Conservation (phyloP, 1,140 invertebrate genomes). For the Drosophila parvula region DNA sequence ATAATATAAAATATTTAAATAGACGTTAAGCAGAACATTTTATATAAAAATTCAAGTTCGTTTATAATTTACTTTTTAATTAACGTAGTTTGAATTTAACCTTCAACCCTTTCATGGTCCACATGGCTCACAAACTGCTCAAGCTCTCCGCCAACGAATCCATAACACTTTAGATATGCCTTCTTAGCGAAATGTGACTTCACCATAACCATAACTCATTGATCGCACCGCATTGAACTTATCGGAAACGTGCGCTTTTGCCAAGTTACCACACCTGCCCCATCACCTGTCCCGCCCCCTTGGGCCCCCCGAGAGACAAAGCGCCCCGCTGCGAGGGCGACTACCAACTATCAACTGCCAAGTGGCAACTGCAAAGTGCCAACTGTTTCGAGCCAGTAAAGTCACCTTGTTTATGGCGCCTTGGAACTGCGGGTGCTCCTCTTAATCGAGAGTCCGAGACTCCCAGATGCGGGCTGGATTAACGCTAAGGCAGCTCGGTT, state of each 20-base stretch:
- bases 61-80: too few relatives aligned
- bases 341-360: slow-evolving; percentile 25
- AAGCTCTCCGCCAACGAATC: slow-evolving; percentile 5
- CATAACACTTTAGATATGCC: slow-evolving; percentile 45
- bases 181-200: slow-evolving; percentile 34
- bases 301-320: not conserved
- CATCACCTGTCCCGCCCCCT: slow-evolving; percentile 32
- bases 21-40: not conserved
- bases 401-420: slow-evolving; percentile 74
- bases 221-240: slow-evolving; percentile 34
- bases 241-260: slow-evolving; percentile 21
- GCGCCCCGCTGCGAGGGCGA: slow-evolving; percentile 34
- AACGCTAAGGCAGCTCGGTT: slow-evolving; percentile 45
- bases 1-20: too few relatives aligned
- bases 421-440: slow-evolving; percentile 73
- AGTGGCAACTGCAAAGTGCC: slow-evolving; percentile 38
- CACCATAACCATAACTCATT: slow-evolving; percentile 54
- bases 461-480: slow-evolving; percentile 52
- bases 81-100: not conserved
- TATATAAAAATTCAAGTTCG: not conserved
- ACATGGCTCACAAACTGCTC: slow-evolving; percentile 10
- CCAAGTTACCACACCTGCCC: slow-evolving; percentile 55
- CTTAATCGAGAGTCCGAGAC: slow-evolving; percentile 52
- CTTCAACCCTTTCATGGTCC: not conserved
- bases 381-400: slow-evolving; percentile 67